Percentiles rank a stretch among this genome's conserved stretches.
phyloP scores from a whole-genome alignment of 2,113 vertebrate genomes.

The Leuciscus idus region DNA sequence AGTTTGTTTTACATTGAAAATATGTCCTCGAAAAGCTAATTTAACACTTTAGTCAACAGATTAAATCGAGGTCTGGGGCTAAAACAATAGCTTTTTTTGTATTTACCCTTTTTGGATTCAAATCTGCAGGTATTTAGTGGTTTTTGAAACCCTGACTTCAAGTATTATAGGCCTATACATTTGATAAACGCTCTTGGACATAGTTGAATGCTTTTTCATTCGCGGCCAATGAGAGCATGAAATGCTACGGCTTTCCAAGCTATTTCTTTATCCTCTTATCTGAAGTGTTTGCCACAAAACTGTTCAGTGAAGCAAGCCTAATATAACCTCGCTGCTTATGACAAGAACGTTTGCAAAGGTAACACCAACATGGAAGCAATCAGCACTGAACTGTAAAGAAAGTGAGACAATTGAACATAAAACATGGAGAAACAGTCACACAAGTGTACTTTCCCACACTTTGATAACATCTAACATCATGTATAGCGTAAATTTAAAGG shows the following conservation, averaged over 20 bases:
- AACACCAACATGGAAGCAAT: conserved; percentile 65
- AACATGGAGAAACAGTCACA: conserved; percentile 12
- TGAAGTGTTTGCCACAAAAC: not conserved
- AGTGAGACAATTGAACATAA: conserved; percentile 14
- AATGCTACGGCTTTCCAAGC: not conserved
- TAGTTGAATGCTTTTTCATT: conserved; percentile 29
- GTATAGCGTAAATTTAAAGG: not conserved
- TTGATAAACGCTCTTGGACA: conserved; percentile 2
- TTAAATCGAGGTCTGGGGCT: not conserved
- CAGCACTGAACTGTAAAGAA: conserved; percentile 58
- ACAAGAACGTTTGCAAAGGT: conserved; percentile 54
- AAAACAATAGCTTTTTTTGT: conserved; percentile 20
- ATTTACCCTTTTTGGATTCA: conserved; percentile 22
- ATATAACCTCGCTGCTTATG: conserved; percentile 54
- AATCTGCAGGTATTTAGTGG: conserved; percentile 4
- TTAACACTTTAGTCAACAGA: not conserved
- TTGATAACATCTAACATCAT: conserved; percentile 19
- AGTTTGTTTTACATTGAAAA: not conserved
- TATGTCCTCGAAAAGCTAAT: not conserved
- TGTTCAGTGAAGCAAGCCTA: conserved; percentile 63
- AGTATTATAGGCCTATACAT: conserved; percentile 22
- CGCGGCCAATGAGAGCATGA: not conserved
- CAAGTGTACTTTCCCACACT: conserved; percentile 36
- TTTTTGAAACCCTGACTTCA: conserved; percentile 1
- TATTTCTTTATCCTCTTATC: conserved; percentile 18